Evolutionary conservation across 2,888 invertebrate genomes (phyloP).

Genomic region (Hypsopygia costalis): DNA sequence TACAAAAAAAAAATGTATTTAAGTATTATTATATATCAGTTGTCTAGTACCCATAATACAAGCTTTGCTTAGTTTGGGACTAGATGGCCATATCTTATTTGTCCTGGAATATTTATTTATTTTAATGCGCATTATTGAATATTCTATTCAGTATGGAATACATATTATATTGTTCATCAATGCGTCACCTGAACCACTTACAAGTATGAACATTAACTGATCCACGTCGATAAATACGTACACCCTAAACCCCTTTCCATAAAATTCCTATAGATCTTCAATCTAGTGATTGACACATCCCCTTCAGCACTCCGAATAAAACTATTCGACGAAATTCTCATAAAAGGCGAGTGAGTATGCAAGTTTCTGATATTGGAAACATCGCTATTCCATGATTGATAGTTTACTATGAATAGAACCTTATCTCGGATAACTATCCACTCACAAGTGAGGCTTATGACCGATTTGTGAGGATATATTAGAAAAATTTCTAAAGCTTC

Average conservation of each 20-base stretch:
- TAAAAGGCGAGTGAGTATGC: slow-evolving; percentile 65
- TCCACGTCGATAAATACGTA: not conserved
- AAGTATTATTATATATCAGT: too few relatives aligned
- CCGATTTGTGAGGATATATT: slow-evolving; percentile 64
- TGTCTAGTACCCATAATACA: too few relatives aligned
- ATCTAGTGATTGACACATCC: slow-evolving; percentile 41
- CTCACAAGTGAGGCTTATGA: slow-evolving; percentile 38
- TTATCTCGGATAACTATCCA: slow-evolving; percentile 52
- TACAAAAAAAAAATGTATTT: too few relatives aligned
- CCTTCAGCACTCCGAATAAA: slow-evolving; percentile 25
- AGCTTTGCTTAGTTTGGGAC: too few relatives aligned
- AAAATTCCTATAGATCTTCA: slow-evolving; percentile 6
- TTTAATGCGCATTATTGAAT: too few relatives aligned
- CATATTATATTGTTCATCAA: too few relatives aligned
- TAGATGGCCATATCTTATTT: too few relatives aligned
- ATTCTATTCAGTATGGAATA: too few relatives aligned
- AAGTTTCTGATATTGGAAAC: slow-evolving; percentile 67
- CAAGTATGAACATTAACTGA: too few relatives aligned
- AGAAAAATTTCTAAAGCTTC: slow-evolving; percentile 10
- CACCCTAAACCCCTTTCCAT: not conserved
- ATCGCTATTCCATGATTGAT: slow-evolving; percentile 74
- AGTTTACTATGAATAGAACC: slow-evolving; percentile 59
- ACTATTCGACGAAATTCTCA: slow-evolving; percentile 43
- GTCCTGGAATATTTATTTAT: too few relatives aligned
- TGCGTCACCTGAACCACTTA: too few relatives aligned